Evolutionary conservation across 2,113 vertebrate species (phyloP).

Genomic region (Alectura lathami): DNA sequence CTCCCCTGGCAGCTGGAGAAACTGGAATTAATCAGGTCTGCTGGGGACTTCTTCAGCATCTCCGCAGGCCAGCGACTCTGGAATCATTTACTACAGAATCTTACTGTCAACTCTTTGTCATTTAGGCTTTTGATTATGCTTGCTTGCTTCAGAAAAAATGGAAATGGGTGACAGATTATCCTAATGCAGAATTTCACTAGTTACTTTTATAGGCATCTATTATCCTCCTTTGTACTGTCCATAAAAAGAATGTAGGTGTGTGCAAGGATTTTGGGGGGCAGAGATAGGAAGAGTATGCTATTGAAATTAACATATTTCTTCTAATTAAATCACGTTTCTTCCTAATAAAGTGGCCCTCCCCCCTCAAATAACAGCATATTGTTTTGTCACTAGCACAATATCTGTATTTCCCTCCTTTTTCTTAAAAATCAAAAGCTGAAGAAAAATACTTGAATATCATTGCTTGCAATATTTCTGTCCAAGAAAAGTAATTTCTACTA

Average conservation of each 20-base stretch:
- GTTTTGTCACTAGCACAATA: conserved; percentile 38
- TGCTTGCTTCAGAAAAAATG: conserved; percentile 82
- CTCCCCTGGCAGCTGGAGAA: conserved; percentile 92
- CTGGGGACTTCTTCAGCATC: conserved; percentile 96
- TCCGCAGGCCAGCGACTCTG: conserved; percentile 95
- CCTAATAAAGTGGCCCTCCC: conserved; percentile 58
- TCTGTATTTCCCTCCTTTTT: not conserved
- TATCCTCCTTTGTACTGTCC: conserved; percentile 82
- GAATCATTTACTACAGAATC: conserved; percentile 99
- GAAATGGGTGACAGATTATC: conserved; percentile 92
- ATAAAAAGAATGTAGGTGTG: conserved; percentile 70
- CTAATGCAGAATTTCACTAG: conserved; percentile 85
- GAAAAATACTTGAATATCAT: not conserved
- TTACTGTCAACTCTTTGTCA: conserved; percentile 99
- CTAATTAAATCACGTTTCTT: conserved; percentile 74
- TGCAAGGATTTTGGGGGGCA: conserved; percentile 59
- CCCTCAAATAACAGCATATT: not conserved
- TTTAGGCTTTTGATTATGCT: conserved; percentile 98
- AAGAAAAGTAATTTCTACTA: not conserved
- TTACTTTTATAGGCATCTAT: conserved; percentile 83
- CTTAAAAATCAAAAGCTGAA: not conserved
- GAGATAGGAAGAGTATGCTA: conserved; percentile 47
- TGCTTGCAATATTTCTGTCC: not conserved
- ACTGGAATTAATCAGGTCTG: conserved; percentile 99
- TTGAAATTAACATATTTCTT: conserved; percentile 66